Base-by-base conservation (phyloP, 1,140 invertebrate species). In the Colletes latitarsis region DNA sequence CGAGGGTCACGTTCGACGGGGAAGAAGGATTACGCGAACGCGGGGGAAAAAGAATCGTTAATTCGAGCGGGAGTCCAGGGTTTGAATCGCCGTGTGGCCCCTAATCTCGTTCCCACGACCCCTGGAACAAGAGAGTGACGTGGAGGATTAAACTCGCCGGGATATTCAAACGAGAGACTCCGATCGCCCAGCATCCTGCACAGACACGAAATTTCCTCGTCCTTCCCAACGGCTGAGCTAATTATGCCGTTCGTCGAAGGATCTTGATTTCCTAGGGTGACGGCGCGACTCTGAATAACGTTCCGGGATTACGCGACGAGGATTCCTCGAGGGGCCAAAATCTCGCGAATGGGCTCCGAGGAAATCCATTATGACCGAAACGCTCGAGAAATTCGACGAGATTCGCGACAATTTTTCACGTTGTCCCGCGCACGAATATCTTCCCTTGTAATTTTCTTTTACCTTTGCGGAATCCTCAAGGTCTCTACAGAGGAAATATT, bases 21-120 rank as follows among this genome's bases (percentile, higher is more conserved):
- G 19, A 46, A 4, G 41, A 46, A 46, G 63, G 63, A 66, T 66
- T 66, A 66, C 15, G 1, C 41, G 63, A 64, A 8, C 15, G 12
- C 10, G 2, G 39, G 62, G 0, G 39, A 66, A 46, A 66, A 66
- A 66, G 63, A 66, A 66, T 66, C 41, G 41, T 46, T 66, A 19
- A 66, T 66, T 66, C 63, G 6, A 46, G 63, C 41, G 43, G 9
- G 30, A 64, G 4, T 17, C 9, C 6, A 46, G 43, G 1, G 43
- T 46, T 46, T n/a, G 63, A 41, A 64, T 21, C 39, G 8, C 41
- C 41, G 17, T 19, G 41, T 4, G 63, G 15, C 9, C 8, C 41
- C 41, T 66, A 66, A 66, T 66, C 63, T 49, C 63, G n/a, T 66
- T 66, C n/a, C 10, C n/a, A 41, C 39, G 63, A 66, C 17, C 63